Evolutionary conservation across 2,797 vertebrate genomes (phyloP).

Genomic region (Cossypha polioptera): DNA sequence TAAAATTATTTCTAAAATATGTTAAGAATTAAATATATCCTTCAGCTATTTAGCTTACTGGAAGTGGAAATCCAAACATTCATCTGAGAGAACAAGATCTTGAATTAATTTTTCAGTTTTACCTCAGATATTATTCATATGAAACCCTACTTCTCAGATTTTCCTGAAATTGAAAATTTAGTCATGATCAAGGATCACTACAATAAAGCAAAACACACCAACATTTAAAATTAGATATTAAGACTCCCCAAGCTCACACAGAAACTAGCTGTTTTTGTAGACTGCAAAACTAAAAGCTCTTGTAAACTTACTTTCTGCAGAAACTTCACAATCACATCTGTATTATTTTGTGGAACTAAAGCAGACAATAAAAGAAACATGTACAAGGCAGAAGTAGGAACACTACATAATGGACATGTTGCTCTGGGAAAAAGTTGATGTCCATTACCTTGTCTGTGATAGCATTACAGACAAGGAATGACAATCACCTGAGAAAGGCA

Average conservation of each 20-base stretch:
- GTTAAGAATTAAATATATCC: constrained; percentile 11
- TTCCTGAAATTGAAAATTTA: background rate
- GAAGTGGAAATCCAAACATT: background rate
- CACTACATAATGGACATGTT: background rate
- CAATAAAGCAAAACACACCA: background rate
- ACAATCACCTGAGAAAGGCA: background rate
- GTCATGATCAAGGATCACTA: background rate
- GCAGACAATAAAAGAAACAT: background rate
- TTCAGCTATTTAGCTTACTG: background rate
- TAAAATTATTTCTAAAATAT: background rate
- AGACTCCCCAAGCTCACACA: background rate
- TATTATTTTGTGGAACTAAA: background rate
- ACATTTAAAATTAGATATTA: background rate
- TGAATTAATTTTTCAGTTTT: background rate
- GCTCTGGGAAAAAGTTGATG: background rate
- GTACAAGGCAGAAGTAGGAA: background rate
- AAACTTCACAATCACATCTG: background rate
- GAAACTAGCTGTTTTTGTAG: background rate
- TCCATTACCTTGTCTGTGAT: background rate
- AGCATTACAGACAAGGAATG: background rate
- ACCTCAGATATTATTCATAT: background rate
- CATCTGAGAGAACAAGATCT: background rate
- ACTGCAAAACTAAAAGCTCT: background rate
- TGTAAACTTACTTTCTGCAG: background rate
- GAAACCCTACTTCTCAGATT: background rate